Evolutionary conservation across 2,888 invertebrate species (phyloP), one percentile per base, ranked within the genome.

Genomic region (Elysia crispata): DNA sequence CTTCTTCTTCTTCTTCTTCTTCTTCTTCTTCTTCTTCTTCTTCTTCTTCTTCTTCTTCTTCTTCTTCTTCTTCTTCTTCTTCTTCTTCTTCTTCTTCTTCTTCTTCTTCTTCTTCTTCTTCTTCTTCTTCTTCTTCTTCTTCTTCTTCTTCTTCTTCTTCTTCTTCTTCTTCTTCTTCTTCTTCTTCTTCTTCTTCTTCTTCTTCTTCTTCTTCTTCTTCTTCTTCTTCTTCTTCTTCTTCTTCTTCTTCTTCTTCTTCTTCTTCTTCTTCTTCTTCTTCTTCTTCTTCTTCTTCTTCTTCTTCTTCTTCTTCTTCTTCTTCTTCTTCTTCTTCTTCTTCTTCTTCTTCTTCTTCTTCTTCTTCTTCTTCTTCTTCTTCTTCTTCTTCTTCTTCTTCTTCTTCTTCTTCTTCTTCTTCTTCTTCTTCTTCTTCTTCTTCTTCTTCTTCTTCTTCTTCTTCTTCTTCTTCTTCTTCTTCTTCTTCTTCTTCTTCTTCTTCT

Each of bases 31-130:
- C n/a, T n/a, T n/a, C n/a, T n/a, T n/a, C n/a, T n/a, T n/a, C n/a
- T n/a, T n/a, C n/a, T n/a, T n/a, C n/a, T n/a, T n/a, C n/a, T n/a
- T n/a, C n/a, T n/a, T n/a, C n/a, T n/a, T n/a, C n/a, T n/a, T n/a
- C n/a, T n/a, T n/a, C n/a, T n/a, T n/a, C n/a, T n/a, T n/a, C n/a
- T n/a, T n/a, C 67, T n/a, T n/a, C 23, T 67, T n/a, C 30, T 23
- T 67, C 25, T 67, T 23, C 23, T 25, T 8, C 67, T 25, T 67
- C 30, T 67, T 8, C 67, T 67, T 67, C 67, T 67, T 67, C 67
- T 67, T 67, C 67, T 67, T 67, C 67, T 67, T 67, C 67, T 67
- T 67, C 67, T 67, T 67, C 67, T 67, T 67, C 67, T 67, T 67
- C 67, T 67, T 28, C 13, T 5, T 67, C 5, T 18, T 67, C 5